These are phyloP conservation scores for Tortricodes alternella DNA, from an alignment of 2,888 invertebrate species.

Conservation along the genomic window DNA sequence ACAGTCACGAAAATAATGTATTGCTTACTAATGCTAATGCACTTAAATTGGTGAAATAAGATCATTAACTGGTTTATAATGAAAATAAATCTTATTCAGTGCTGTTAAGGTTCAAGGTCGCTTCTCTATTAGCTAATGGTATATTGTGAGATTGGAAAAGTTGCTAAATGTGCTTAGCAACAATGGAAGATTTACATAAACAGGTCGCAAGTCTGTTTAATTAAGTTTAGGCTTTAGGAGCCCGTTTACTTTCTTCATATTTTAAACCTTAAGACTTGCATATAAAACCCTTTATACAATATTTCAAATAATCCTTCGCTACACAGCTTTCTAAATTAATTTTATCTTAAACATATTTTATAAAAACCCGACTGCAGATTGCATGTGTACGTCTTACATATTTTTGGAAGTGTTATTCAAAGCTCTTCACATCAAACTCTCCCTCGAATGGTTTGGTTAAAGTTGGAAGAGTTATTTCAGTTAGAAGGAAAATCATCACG, in stretches of 20 bases:
- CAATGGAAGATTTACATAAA: constrained; percentile 68
- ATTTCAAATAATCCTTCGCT: no score
- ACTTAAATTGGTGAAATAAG: background rate
- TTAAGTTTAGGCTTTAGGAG: constrained; percentile 51
- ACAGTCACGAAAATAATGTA: background rate
- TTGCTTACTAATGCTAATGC: constrained; percentile 7
- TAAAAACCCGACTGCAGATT: no score
- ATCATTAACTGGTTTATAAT: constrained; percentile 2
- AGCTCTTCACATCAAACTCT: no score
- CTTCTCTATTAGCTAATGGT: constrained; percentile 2
- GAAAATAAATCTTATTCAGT: constrained; percentile 6
- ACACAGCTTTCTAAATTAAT: no score
- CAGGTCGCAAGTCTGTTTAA: constrained; percentile 56
- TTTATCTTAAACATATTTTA: no score
- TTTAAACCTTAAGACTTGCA: no score
- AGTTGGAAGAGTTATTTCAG: no score
- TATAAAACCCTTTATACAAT: no score
- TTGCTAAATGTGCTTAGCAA: constrained; percentile 57
- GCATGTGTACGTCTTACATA: no score
- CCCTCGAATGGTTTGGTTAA: no score
- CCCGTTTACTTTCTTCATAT: constrained; percentile 31
- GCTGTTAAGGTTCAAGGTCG: background rate
- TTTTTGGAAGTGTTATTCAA: no score
- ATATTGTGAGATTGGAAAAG: constrained; percentile 45
- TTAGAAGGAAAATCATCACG: no score